These are phyloP conservation scores for Tholera decimalis DNA, from an alignment of 2,888 invertebrate species.

Conservation along the genomic window DNA sequence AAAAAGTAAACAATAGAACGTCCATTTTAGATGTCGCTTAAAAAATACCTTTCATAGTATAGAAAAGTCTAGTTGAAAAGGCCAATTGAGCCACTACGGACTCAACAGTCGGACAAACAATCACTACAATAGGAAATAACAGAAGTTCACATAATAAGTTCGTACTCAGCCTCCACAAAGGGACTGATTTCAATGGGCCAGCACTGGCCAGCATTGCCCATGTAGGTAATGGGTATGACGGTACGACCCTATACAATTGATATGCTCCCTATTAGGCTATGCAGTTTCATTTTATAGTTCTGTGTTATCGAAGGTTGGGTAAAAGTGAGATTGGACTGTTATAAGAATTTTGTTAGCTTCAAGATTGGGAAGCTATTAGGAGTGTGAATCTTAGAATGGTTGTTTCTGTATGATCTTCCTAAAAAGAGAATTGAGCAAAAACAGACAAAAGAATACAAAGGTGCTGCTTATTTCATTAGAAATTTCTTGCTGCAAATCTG, in stretches of 20 bases:
- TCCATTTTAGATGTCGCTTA: too few species aligned
- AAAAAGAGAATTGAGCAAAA: too few species aligned
- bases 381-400: background rate
- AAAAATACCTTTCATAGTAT: background rate
- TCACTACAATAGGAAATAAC: slow-evolving; percentile 26
- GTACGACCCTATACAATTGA: slow-evolving; percentile 36
- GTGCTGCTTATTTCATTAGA: too few species aligned
- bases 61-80: slow-evolving; percentile 1
- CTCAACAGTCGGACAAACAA: slow-evolving; percentile 7
- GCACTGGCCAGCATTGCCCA: slow-evolving; percentile 6
- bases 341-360: background rate
- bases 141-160: slow-evolving; percentile 22
- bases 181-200: slow-evolving; percentile 37
- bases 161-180: slow-evolving; percentile 15
- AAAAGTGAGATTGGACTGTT: slow-evolving; percentile 21
- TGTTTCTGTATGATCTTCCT: too few species aligned
- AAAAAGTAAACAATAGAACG: too few species aligned
- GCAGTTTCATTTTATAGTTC: slow-evolving; percentile 26
- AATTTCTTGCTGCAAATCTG: too few species aligned
- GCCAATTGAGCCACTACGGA: slow-evolving; percentile 4
- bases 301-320: background rate
- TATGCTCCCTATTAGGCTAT: slow-evolving; percentile 3
- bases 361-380: background rate
- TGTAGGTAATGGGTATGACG: slow-evolving; percentile 18
- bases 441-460: too few species aligned